Conservation (phyloP, 2,888 invertebrate genomes). For the Acronicta alni region DNA sequence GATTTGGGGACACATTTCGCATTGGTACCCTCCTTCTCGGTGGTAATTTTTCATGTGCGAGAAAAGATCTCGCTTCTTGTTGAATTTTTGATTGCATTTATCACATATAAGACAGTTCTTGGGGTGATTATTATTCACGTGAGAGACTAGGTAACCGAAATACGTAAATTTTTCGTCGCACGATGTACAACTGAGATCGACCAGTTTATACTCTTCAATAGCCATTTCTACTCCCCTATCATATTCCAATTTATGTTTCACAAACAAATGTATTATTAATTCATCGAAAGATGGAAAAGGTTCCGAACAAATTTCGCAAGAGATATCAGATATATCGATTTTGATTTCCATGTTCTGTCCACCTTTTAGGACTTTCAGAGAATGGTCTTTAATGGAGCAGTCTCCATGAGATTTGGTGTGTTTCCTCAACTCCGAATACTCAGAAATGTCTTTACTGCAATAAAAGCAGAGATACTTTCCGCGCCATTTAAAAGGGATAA, state of each 20-base stretch:
- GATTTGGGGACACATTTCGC: constrained; percentile 77
- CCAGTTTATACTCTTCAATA: constrained; percentile 78
- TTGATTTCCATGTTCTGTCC: constrained; percentile 86
- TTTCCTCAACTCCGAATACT: constrained; percentile 74
- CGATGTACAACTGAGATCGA: constrained; percentile 73
- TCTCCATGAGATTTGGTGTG: constrained; percentile 81
- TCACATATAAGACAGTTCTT: constrained; percentile 84
- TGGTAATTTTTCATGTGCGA: constrained; percentile 85
- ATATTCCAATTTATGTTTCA: constrained; percentile 76
- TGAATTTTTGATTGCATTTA: constrained; percentile 82
- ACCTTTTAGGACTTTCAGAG: constrained; percentile 80
- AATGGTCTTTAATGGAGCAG: constrained; percentile 80
- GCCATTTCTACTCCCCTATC: constrained; percentile 81
- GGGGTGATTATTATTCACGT: constrained; percentile 80
- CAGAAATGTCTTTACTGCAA: constrained; percentile 79
- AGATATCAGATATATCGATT: constrained; percentile 79
- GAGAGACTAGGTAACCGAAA: constrained; percentile 82
- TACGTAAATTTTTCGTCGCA: constrained; percentile 81
- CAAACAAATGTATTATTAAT: constrained; percentile 72
- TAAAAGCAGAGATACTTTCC: constrained; percentile 84
- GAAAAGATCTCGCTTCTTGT: constrained; percentile 81
- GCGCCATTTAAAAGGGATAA: constrained; percentile 86
- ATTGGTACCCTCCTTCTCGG: constrained; percentile 81
- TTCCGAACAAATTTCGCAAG: constrained; percentile 77
- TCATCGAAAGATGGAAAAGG: constrained; percentile 67